Base-by-base conservation (phyloP, 1,140 invertebrate genomes). In the Heliconius melpomene region DNA sequence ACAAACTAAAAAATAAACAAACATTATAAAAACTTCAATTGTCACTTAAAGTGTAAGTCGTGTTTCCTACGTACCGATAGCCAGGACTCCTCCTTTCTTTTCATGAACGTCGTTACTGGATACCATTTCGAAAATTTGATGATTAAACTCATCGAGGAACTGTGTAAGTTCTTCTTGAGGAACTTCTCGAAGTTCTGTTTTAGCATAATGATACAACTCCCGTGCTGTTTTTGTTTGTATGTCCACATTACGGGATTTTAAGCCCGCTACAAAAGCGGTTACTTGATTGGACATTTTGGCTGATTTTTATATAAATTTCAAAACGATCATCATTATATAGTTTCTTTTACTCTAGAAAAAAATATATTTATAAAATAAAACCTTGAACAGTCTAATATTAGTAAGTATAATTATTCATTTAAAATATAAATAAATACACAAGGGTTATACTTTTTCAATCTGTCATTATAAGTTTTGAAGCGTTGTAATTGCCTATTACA, bases 61-160 rank as follows among this genome's bases (percentile, higher is more conserved):
- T 46, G 13, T 26, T 66, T 66, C 26, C 13, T 29, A 66, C 60
- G 94, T 93, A 98, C 98, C 97, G 90, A 99, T 99, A 29, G 98
- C 98, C 32, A 99, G 93, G 80, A 99, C 98, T 73, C 98, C 98
- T 72, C 98, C 98, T 93, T 99, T 99, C 88, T 98, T 98, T 89
- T 99, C 98, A 94, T 98, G 98, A 23, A 98, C 96, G 93, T 99
- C 98, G 38, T 97, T 96, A 82, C 97, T 98, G 7, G 98, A 98
- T 2, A 99, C 98, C 98, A 99, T 98, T 90, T 98, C 98, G 93
- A 98, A 98, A 80, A 99, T 99, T 86, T 99, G 97, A 91, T 98
- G 97, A 91, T 99, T 99, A 88, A 99, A 99, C 79, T 98, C 98
- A 91, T 99, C 98, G 92, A 99, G 97, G 90, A 99, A 99, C 38